Evolutionary conservation across 2,797 vertebrate species (phyloP), one percentile per base, ranked within the genome.

Genomic region (Sebastes nivosus): DNA sequence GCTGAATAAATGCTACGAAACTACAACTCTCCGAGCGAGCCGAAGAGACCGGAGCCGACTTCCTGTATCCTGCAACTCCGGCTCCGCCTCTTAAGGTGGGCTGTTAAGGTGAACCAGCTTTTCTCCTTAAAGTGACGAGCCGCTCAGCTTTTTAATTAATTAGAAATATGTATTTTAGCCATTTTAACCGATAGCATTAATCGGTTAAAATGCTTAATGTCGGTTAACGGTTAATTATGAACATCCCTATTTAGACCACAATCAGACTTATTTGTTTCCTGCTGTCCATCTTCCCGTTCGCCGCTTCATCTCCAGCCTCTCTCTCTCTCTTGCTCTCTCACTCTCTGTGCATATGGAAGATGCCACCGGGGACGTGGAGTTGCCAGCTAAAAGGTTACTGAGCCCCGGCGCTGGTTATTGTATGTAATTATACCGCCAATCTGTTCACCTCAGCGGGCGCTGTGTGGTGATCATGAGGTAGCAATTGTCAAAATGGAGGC

Each of bases 401-500:
- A 96, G 96, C 97, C 96, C 96, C 95, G 94, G 95, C 93, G 95
- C 96, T 95, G 69, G 96, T 97, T 98, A 97, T 97, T 97, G 97
- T 98, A 96, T 97, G 97, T 97, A 98, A 99, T 98, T 98, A 98
- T 98, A 96, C 95, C 96, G 87, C 97, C 97, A 99, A 98, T 99
- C 97, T 99, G 98, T 98, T 98, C 97, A 95, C 95, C 97, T 97
- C 97, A 97, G 98, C 97, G 91, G 97, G 97, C 92, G 96, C 96
- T 94, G 95, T 95, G 95, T 97, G 95, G 96, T 97, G 97, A 97
- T 98, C 97, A 97, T 95, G 96, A 97, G 96, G 97, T 96, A 95
- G 96, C 97, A 96, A 97, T 98, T 97, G 92, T 96, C 96, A 96
- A 96, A 94, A 94, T 92, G 90, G 93, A 93, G 87, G 87, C 88